phyloP scores from a whole-genome alignment of 1,140 invertebrate species.

The Achatina immaculata region DNA sequence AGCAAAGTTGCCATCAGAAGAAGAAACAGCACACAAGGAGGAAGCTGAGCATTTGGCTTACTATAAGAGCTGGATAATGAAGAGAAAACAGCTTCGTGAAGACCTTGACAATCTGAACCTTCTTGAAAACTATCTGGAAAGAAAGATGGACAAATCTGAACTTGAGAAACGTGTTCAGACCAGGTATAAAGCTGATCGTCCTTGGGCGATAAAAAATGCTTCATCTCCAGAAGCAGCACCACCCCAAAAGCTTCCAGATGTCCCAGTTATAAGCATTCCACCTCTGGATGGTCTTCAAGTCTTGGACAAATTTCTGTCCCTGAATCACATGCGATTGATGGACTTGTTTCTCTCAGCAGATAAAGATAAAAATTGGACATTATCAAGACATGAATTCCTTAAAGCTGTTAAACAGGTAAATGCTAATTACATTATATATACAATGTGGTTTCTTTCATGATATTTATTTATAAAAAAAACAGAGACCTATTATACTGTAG shows the following conservation, averaged over 20 bases:
- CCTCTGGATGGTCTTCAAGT: conserved; percentile 60
- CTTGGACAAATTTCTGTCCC: conserved; percentile 59
- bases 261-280: conserved; percentile 45
- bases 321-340: conserved; percentile 63
- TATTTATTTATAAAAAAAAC: too few species aligned
- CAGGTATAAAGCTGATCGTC: conserved; percentile 39
- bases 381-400: conserved; percentile 62
- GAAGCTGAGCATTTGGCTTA: conserved; percentile 51
- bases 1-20: conserved; percentile 43
- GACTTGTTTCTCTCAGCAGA: conserved; percentile 65
- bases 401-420: conserved; percentile 60
- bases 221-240: conserved; percentile 38
- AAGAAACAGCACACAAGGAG: conserved; percentile 39
- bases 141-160: conserved; percentile 63
- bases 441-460: too few species aligned
- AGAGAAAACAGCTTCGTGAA: conserved; percentile 60
- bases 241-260: conserved; percentile 34
- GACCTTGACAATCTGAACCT: conserved; percentile 64
- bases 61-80: conserved; percentile 62
- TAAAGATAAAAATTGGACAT: conserved; percentile 66
- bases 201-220: conserved; percentile 33
- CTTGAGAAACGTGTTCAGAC: conserved; percentile 60
- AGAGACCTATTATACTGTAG: too few species aligned
- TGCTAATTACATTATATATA: too few species aligned
- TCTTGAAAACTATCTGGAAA: conserved; percentile 57